Conservation (phyloP, 1,140 invertebrate species). For the Bombus pascuorum region DNA sequence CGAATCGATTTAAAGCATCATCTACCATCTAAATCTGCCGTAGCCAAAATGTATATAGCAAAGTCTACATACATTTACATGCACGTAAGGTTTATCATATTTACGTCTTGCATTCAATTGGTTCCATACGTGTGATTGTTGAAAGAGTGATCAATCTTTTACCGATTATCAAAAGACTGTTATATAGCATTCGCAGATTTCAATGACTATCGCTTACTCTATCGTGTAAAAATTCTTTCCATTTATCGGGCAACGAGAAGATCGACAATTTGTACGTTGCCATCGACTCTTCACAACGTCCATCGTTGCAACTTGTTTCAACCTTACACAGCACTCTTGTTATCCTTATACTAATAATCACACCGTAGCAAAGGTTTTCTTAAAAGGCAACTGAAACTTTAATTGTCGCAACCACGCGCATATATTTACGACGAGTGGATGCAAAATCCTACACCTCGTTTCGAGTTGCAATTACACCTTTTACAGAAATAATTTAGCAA, state of each 20-base stretch:
- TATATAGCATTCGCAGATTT: neutral
- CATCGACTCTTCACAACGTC: neutral
- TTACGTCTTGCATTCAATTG: neutral
- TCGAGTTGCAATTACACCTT: too few species aligned
- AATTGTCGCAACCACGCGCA: neutral
- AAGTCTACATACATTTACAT: neutral
- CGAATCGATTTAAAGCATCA: neutral
- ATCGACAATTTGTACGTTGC: slow-evolving; percentile 32
- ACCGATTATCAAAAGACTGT: neutral
- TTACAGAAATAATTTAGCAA: neutral
- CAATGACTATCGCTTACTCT: neutral
- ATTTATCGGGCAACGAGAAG: slow-evolving; percentile 13
- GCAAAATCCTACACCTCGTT: neutral
- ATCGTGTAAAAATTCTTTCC: neutral
- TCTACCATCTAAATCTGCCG: too few species aligned
- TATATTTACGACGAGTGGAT: fast-evolving
- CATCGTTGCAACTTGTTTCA: neutral
- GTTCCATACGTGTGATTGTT: too few species aligned
- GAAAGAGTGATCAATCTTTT: neutral
- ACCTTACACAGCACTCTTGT: too few species aligned
- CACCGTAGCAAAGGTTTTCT: neutral
- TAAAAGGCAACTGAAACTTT: neutral
- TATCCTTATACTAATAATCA: neutral
- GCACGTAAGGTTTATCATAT: neutral
- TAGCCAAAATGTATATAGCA: neutral